These are phyloP conservation scores for Vulpes vulpes DNA, from an alignment of 2,113 vertebrate genomes.

Conservation along the genomic window DNA sequence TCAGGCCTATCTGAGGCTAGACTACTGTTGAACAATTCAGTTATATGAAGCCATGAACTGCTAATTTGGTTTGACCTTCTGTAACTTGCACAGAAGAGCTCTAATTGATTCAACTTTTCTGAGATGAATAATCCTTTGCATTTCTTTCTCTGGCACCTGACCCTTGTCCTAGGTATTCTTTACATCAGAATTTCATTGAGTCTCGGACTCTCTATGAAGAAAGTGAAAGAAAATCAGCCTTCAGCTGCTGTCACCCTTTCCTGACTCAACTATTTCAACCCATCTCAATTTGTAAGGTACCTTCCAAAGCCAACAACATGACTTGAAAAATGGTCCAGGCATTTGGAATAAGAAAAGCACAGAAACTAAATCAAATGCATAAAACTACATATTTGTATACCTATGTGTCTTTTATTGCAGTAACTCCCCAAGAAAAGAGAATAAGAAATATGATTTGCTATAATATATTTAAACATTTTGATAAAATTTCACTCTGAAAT, in stretches of 20 bases:
- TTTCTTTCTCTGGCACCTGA: constrained; percentile 16
- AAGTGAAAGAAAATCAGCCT: constrained; percentile 61
- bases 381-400: neutral
- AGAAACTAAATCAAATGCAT: neutral
- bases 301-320: neutral
- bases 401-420: neutral
- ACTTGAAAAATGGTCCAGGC: neutral
- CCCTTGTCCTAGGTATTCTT: neutral
- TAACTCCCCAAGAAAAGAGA: neutral
- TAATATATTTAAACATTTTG: neutral
- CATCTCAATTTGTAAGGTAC: neutral
- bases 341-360: constrained; percentile 23
- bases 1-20: neutral
- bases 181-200: neutral
- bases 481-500: neutral
- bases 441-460: neutral
- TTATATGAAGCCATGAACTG: neutral
- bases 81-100: neutral
- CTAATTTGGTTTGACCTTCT: neutral
- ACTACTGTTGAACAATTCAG: neutral
- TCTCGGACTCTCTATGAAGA: neutral
- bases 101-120: neutral
- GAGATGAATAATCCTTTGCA: constrained; percentile 2
- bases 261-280: neutral
- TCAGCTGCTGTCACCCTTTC: neutral